Evolutionary conservation across 2,888 invertebrate species (phyloP).

Genomic region (Amphimallon solstitiale): DNA sequence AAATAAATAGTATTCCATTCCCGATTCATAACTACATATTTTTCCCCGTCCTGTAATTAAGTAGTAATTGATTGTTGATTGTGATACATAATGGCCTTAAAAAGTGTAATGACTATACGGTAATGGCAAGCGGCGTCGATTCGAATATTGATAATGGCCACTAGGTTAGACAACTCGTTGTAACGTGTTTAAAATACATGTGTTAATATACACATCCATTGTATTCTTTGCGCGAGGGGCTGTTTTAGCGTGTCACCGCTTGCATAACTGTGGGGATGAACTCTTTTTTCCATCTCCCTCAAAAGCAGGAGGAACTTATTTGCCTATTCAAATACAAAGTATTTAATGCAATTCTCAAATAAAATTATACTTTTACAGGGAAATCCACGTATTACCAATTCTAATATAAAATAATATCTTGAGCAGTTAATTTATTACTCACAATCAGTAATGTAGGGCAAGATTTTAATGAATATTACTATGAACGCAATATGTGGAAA

Average conservation of each 20-base stretch:
- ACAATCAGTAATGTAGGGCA: too few relatives aligned
- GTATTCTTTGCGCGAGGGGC: slow-evolving; percentile 44
- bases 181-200: slow-evolving; percentile 47
- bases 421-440: too few relatives aligned
- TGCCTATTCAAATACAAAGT: too few relatives aligned
- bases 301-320: too few relatives aligned
- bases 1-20: slow-evolving; percentile 20
- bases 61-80: slow-evolving; percentile 39
- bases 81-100: slow-evolving; percentile 38
- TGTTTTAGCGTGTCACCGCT: slow-evolving; percentile 41
- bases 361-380: too few relatives aligned
- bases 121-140: slow-evolving; percentile 36
- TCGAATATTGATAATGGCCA: slow-evolving; percentile 31
- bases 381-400: too few relatives aligned
- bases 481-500: too few relatives aligned
- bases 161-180: slow-evolving; percentile 38
- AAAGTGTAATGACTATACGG: slow-evolving; percentile 33
- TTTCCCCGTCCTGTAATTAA: slow-evolving; percentile 34
- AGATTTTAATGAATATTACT: too few relatives aligned
- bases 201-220: slow-evolving; percentile 45
- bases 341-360: too few relatives aligned
- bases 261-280: slow-evolving; percentile 31
- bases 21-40: slow-evolving; percentile 13
- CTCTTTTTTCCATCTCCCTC: not conserved
- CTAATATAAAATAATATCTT: too few relatives aligned